Evolutionary conservation across 1,140 invertebrate genomes (phyloP).

Genomic region (Drosophila lacteicornis): DNA sequence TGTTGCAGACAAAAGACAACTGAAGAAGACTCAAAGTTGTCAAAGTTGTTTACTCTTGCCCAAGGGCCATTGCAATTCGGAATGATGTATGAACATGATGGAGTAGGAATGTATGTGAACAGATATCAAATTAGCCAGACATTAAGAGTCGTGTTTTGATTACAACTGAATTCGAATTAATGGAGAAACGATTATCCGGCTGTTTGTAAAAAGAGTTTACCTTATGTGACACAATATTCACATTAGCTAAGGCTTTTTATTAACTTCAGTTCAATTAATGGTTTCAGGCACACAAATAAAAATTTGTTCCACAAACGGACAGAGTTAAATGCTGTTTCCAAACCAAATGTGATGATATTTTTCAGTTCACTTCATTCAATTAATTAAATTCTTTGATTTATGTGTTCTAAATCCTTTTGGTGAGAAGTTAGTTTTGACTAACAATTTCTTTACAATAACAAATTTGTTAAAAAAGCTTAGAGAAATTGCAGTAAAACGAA

Average conservation of each 20-base stretch:
- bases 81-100: neutral
- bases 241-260: neutral
- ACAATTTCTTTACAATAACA: too few relatives aligned
- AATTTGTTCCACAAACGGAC: too few relatives aligned
- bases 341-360: too few relatives aligned
- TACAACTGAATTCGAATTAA: neutral
- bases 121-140: neutral
- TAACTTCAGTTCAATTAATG: neutral
- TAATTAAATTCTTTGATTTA: too few relatives aligned
- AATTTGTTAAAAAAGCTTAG: too few relatives aligned
- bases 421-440: too few relatives aligned
- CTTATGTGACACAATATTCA: neutral
- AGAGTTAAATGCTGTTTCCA: too few relatives aligned
- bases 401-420: too few relatives aligned
- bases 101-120: neutral
- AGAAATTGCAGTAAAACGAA: too few relatives aligned
- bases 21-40: slow-evolving; percentile 15
- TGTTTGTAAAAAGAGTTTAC: too few relatives aligned
- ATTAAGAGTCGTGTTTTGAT: neutral
- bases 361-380: too few relatives aligned
- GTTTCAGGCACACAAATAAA: too few relatives aligned
- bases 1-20: slow-evolving; percentile 13
- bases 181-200: neutral
- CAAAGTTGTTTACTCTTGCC: slow-evolving; percentile 11
- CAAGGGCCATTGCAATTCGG: slow-evolving; percentile 9